A percentile compares a stretch with the other conserved stretches of the same genome.
Conservation (phyloP, 2,888 invertebrate genomes). For the Dryomyza anilis region DNA sequence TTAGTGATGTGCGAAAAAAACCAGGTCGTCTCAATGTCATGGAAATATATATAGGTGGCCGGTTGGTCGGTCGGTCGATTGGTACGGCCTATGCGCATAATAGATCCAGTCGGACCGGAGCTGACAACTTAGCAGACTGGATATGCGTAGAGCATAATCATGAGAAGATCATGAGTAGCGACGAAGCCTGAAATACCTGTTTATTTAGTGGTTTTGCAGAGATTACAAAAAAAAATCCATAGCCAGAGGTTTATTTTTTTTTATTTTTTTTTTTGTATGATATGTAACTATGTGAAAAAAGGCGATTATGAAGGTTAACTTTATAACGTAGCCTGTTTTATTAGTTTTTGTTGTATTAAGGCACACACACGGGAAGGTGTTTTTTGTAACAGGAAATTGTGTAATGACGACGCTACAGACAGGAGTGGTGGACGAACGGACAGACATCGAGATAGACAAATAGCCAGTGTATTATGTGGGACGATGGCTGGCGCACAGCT, state of each 20-base stretch:
- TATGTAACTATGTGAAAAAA: too few relatives aligned
- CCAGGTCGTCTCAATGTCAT: constrained; percentile 6
- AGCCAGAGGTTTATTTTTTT: too few relatives aligned
- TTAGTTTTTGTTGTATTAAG: background rate
- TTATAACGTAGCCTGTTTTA: background rate
- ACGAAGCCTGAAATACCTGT: background rate
- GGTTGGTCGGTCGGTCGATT: too few relatives aligned
- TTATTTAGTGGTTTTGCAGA: background rate
- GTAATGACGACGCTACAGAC: background rate
- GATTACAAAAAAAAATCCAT: too few relatives aligned
- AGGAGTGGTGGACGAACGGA: background rate
- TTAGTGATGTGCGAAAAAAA: background rate
- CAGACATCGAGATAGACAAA: background rate
- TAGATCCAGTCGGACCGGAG: too few relatives aligned
- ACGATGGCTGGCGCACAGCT: constrained; percentile 15
- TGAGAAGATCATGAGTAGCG: background rate
- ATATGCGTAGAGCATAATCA: background rate
- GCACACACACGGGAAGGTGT: too few relatives aligned
- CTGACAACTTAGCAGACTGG: too few relatives aligned
- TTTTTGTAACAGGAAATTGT: constrained; percentile 12
- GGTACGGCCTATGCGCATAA: too few relatives aligned
- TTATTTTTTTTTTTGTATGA: too few relatives aligned
- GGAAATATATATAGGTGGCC: background rate
- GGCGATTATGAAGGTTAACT: background rate
- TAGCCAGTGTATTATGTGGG: background rate